Evolutionary conservation across 2,797 vertebrate species (phyloP).

Genomic region (Yasuhikotakia modesta): DNA sequence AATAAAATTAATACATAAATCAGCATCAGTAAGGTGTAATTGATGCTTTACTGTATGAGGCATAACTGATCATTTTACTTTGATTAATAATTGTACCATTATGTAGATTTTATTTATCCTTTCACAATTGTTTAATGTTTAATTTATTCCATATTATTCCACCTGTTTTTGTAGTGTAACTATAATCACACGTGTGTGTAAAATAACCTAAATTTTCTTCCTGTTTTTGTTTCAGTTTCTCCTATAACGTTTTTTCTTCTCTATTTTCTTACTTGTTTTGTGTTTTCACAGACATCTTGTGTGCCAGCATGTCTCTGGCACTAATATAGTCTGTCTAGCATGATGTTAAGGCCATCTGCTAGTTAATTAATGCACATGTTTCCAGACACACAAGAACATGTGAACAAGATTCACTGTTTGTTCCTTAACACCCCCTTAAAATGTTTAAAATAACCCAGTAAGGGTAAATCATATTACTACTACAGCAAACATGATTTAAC

Average conservation of each 20-base stretch:
- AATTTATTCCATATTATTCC: neutral
- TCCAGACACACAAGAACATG: constrained; percentile 19
- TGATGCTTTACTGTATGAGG: neutral
- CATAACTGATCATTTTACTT: too few relatives aligned
- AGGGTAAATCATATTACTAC: constrained; percentile 13
- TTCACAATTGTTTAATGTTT: neutral
- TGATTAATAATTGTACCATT: neutral
- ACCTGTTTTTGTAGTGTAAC: neutral
- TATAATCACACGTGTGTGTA: too few relatives aligned
- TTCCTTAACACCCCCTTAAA: constrained; percentile 23
- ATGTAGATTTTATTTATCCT: neutral
- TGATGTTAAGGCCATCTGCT: constrained; percentile 33
- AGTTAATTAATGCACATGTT: constrained; percentile 26
- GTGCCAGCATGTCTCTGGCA: constrained; percentile 44
- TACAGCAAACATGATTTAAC: neutral
- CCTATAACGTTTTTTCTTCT: too few relatives aligned
- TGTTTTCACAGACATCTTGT: constrained; percentile 28
- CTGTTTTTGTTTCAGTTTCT: too few relatives aligned
- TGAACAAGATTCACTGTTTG: constrained; percentile 21
- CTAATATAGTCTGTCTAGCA: constrained; percentile 24
- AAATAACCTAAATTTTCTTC: too few relatives aligned
- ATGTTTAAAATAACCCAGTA: neutral
- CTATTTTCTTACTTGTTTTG: neutral
- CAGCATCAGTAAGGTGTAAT: neutral
- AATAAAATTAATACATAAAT: neutral